A percentile compares a stretch with the other conserved stretches of the same genome.
These are phyloP conservation scores for Falco rusticolus DNA, from an alignment of 2,797 vertebrate species.

Conservation along the genomic window DNA sequence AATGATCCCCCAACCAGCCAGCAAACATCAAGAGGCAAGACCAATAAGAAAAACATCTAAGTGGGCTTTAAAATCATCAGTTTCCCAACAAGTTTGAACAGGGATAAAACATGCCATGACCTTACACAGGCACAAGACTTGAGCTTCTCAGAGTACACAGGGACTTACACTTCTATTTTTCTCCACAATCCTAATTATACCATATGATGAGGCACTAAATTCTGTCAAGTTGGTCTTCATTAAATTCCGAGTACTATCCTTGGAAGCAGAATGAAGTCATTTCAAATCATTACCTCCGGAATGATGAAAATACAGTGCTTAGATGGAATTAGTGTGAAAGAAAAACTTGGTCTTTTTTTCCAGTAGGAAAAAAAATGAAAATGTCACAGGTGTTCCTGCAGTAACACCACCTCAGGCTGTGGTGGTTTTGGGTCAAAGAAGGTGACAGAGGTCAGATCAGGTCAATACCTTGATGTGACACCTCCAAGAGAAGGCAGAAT, in stretches of 20 bases:
- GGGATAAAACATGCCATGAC: neutral
- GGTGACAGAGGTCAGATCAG: slow-evolving; percentile 10
- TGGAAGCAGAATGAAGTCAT: neutral
- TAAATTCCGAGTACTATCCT: neutral
- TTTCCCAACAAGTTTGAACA: slow-evolving; percentile 35
- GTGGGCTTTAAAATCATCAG: neutral
- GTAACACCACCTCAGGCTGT: neutral
- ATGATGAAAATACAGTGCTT: neutral
- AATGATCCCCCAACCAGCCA: neutral
- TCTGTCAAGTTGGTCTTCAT: neutral
- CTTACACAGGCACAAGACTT: neutral
- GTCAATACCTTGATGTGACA: slow-evolving; percentile 9
- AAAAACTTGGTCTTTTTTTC: neutral
- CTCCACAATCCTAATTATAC: neutral
- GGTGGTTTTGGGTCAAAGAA: neutral
- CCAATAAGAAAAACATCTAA: neutral
- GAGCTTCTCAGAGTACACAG: neutral
- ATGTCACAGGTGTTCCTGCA: slow-evolving; percentile 6
- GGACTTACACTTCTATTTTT: neutral
- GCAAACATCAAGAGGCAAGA: slow-evolving; percentile 8
- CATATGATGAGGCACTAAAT: neutral
- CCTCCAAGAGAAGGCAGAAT: neutral
- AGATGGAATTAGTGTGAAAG: neutral
- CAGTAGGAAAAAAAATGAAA: neutral
- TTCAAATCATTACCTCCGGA: neutral